Conservation (phyloP, 2,797 vertebrate genomes). For the Bradypodion pumilum region DNA sequence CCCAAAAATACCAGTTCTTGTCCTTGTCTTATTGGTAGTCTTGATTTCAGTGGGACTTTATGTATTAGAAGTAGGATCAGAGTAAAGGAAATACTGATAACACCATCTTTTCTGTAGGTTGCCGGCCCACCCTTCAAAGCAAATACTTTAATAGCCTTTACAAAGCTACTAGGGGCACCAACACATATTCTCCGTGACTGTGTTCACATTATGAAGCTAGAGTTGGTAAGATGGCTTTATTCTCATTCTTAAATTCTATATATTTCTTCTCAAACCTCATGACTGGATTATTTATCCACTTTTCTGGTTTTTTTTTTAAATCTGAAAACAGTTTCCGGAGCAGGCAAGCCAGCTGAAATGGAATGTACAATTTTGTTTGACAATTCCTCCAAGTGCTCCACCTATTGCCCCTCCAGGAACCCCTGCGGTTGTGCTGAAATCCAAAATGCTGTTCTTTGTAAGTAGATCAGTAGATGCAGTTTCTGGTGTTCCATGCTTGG, state of each 20-base stretch:
- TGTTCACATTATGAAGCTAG: conserved; percentile 98
- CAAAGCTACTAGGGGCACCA: conserved; percentile 94
- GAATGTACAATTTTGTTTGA: conserved; percentile 99
- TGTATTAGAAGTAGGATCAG: background rate
- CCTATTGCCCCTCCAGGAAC: conserved; percentile 98
- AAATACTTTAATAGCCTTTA: conserved; percentile 98
- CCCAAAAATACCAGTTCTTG: background rate
- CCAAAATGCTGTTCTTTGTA: conserved; percentile 99
- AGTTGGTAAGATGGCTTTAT: conserved; percentile 83
- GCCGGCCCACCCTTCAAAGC: conserved; percentile 99
- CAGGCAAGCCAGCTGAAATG: conserved; percentile 95
- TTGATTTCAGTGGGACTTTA: conserved; percentile 12
- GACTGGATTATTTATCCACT: background rate
- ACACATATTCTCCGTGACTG: conserved; percentile 98
- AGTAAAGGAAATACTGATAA: conserved; percentile 43
- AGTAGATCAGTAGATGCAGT: conserved; percentile 70
- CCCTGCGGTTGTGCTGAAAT: conserved; percentile 97
- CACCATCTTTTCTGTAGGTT: conserved; percentile 80
- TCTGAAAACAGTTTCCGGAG: conserved; percentile 91
- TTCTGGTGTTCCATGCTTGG: background rate
- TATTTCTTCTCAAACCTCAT: background rate
- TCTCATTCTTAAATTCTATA: background rate
- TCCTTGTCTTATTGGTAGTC: background rate
- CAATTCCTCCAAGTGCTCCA: conserved; percentile 96
- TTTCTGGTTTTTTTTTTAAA: conserved; percentile 13